Evolutionary conservation across 2,888 invertebrate species (phyloP), one percentile per base, ranked within the genome.

Genomic region (Bellardia bayeri): DNA sequence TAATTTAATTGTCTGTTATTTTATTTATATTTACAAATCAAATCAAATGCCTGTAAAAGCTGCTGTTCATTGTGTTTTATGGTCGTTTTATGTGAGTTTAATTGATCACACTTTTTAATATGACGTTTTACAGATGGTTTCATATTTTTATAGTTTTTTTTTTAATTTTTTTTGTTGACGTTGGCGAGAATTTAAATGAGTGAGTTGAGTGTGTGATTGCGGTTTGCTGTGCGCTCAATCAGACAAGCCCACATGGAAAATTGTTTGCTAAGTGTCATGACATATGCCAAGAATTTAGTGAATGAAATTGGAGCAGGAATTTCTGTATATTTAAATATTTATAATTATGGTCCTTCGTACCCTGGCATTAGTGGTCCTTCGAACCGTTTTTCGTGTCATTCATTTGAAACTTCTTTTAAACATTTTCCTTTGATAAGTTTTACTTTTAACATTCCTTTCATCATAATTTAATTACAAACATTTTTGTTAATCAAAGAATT

Each of bases 51-150:
- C 66, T 64, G 14, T 58, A 56, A 74, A 56, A 64, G 72, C 51
- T 64, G 54, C 33, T 58, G 72, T 56, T 82, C 74, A 58, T 74
- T 74, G 58, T 30, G 33, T 58, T 58, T 58, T 30, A 30, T 58
- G 16, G 66, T 66, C 56, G 82, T 82, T 74, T 74, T 49, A 82
- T 74, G 66, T 58, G 56, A 75, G 80, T 85, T 85, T 85, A 85
- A 85, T 85, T 85, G 82, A 78, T 81, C 82, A 72, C 82, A 82
- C 78, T 84, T 74, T 75, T 66, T 58, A 74, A 37, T 71, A 16
- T 82, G 78, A 86, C 79, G 74, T 75, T 79, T 54, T 54, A 72
- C 64, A 64, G 74, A 72, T 37, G 37, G 37, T 37, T 37, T 4
- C 8, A 71, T 13, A 56, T 23, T 58, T 66, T 58, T 23, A 23